Conservation (phyloP, 2,797 vertebrate species). For the Morelia viridis region DNA sequence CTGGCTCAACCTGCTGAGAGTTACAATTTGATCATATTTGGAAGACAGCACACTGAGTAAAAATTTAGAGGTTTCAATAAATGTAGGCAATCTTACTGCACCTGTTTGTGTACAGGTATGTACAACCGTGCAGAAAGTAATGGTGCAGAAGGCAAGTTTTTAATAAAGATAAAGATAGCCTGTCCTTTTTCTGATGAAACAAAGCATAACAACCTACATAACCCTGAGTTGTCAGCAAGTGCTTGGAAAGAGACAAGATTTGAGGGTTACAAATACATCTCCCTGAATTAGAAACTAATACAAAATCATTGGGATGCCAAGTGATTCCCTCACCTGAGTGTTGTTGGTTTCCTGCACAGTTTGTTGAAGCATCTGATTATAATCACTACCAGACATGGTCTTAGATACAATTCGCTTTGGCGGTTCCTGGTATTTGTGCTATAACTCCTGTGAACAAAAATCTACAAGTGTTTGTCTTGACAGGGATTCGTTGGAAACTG, state of each 20-base stretch:
- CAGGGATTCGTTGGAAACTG: background rate
- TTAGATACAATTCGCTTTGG: slow-evolving; percentile 16
- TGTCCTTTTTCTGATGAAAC: background rate
- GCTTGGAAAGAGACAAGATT: background rate
- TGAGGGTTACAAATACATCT: background rate
- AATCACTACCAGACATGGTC: slow-evolving; percentile 3
- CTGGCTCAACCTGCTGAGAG: too few species aligned
- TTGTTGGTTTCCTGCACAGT: slow-evolving; percentile 4
- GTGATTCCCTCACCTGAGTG: background rate
- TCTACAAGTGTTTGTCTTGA: slow-evolving; percentile 11
- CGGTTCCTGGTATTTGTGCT: slow-evolving; percentile 14
- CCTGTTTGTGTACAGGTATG: background rate
- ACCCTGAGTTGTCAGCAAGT: background rate
- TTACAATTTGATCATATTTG: background rate
- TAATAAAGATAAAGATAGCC: background rate
- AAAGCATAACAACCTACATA: background rate
- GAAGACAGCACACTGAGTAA: background rate
- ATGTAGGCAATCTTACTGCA: background rate
- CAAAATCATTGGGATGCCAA: background rate
- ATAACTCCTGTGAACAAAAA: slow-evolving; percentile 10
- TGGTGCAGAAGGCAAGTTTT: background rate
- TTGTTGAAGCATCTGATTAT: slow-evolving; percentile 12
- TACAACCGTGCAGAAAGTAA: background rate
- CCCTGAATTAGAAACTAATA: slow-evolving; percentile 2
- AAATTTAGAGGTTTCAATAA: background rate